phyloP scores from a whole-genome alignment of 2,113 vertebrate species.

The Aleadryas rufinucha region DNA sequence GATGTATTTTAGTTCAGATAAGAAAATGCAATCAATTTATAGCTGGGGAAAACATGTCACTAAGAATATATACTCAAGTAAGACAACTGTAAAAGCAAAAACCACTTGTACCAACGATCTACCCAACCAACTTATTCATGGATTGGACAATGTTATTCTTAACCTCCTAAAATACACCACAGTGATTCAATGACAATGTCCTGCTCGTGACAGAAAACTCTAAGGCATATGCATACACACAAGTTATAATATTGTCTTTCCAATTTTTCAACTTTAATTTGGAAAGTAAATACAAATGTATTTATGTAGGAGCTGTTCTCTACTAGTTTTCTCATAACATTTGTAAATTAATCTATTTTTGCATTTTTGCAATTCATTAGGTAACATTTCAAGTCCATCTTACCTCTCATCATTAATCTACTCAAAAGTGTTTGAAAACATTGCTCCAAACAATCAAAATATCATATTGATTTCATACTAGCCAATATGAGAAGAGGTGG shows the following conservation, averaged over 20 bases:
- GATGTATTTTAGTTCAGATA: not conserved
- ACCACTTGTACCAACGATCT: fast-evolving
- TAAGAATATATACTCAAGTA: not conserved
- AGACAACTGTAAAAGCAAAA: not conserved
- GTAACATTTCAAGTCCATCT: not conserved
- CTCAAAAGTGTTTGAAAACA: not conserved
- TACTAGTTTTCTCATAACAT: not conserved
- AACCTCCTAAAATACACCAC: not conserved
- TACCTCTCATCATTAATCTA: not conserved
- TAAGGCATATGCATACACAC: not conserved
- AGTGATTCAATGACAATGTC: not conserved
- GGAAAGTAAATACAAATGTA: not conserved
- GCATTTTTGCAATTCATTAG: not conserved
- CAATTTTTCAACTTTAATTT: not conserved
- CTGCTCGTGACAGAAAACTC: not conserved
- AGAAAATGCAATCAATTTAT: not conserved
- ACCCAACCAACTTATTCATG: not conserved
- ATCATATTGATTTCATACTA: not conserved
- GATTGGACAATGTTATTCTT: not conserved
- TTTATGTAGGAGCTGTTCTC: not conserved
- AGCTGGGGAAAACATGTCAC: not conserved
- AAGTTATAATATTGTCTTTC: not conserved
- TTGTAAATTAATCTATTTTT: not conserved
- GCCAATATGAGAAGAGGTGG: not conserved
- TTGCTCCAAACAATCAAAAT: not conserved